Conservation (phyloP, 2,797 vertebrate species). For the Odontamblyopus rebecca region DNA sequence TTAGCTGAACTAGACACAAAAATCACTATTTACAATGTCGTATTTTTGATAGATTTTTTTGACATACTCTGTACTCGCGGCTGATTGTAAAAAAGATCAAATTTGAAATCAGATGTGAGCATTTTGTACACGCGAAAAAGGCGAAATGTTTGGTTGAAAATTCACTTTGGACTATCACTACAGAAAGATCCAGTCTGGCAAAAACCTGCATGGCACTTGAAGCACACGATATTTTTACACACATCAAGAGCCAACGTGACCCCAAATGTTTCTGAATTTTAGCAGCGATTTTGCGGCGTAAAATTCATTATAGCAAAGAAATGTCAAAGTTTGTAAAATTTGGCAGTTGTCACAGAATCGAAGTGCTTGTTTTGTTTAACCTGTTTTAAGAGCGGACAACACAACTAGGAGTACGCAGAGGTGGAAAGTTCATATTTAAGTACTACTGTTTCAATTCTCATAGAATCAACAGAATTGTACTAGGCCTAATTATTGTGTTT, state of each 20-base stretch:
- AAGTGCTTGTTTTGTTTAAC: slow-evolving; percentile 7
- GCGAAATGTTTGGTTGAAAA: slow-evolving; percentile 53
- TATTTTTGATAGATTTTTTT: slow-evolving; percentile 50
- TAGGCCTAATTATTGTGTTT: background rate
- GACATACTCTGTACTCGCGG: slow-evolving; percentile 84
- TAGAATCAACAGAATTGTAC: background rate
- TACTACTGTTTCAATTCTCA: too few species aligned
- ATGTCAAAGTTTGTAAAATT: slow-evolving; percentile 4
- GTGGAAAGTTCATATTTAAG: background rate
- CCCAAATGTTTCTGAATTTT: slow-evolving; percentile 17
- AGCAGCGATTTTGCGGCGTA: background rate
- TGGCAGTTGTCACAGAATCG: slow-evolving; percentile 7
- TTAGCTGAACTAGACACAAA: slow-evolving; percentile 43
- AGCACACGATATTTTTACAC: slow-evolving; percentile 59
- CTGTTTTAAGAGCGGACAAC: background rate
- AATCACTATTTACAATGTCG: slow-evolving; percentile 68
- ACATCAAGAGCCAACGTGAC: slow-evolving; percentile 46
- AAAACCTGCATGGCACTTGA: slow-evolving; percentile 66
- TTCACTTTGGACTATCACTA: slow-evolving; percentile 48
- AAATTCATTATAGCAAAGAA: background rate
- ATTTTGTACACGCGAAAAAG: slow-evolving; percentile 64
- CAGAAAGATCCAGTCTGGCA: slow-evolving; percentile 49
- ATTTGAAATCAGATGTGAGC: slow-evolving; percentile 50
- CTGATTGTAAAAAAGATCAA: slow-evolving; percentile 73
- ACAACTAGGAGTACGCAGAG: slow-evolving; percentile 1